Evolutionary conservation across 2,888 invertebrate genomes (phyloP).

Genomic region (Deilephila elpenor): DNA sequence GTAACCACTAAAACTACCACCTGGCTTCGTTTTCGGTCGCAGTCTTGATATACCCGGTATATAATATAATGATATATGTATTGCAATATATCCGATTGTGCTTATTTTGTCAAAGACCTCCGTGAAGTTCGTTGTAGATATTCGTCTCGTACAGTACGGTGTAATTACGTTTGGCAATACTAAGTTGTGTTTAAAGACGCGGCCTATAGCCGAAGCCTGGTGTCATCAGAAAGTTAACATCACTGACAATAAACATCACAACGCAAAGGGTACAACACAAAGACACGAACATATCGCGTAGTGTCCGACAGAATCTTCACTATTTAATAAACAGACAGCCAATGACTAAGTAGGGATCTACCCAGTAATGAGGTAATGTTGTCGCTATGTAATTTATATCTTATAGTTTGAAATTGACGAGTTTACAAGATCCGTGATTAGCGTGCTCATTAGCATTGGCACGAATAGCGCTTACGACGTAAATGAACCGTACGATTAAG

Average conservation of each 20-base stretch:
- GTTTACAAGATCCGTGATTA: conserved; percentile 64
- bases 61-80: too few species aligned
- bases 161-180: too few species aligned
- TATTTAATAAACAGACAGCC: conserved; percentile 11
- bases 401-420: conserved; percentile 51
- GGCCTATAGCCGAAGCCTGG: too few species aligned
- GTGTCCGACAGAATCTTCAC: neutral
- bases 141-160: too few species aligned
- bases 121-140: too few species aligned
- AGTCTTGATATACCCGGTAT: too few species aligned
- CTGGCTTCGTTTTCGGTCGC: too few species aligned
- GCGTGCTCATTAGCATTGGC: conserved; percentile 73
- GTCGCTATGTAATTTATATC: conserved; percentile 46
- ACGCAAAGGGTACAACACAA: neutral
- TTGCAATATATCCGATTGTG: too few species aligned
- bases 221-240: neutral
- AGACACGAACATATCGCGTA: neutral
- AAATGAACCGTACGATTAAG: conserved; percentile 26
- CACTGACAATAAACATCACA: neutral
- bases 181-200: too few species aligned
- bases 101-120: too few species aligned
- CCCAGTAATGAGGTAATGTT: conserved; percentile 35
- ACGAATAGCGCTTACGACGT: conserved; percentile 58
- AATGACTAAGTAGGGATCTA: conserved; percentile 23
- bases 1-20: too few species aligned